These are phyloP conservation scores for Leptonema lineaticorne DNA, from an alignment of 1,140 invertebrate species.

Conservation along the genomic window DNA sequence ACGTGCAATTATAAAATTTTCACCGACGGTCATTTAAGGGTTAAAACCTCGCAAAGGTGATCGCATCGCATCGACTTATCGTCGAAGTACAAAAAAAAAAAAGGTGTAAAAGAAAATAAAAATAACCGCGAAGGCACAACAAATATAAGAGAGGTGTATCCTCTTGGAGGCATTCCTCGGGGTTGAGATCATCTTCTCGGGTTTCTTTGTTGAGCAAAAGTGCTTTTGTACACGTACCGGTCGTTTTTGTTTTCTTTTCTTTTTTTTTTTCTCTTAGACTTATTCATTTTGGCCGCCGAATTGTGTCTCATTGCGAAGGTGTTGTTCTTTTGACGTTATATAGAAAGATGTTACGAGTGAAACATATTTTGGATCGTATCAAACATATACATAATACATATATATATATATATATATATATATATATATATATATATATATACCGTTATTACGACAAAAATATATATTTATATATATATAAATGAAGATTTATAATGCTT, in stretches of 20 bases:
- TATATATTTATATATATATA: too few species aligned
- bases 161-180: conserved; percentile 25
- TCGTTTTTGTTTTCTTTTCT: not conserved
- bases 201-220: conserved; percentile 19
- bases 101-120: too few species aligned
- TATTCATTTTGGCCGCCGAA: too few species aligned
- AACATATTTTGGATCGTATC: too few species aligned
- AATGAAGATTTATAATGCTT: too few species aligned
- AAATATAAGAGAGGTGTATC: conserved; percentile 20
- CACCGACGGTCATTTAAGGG: conserved; percentile 14
- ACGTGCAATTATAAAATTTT: not conserved
- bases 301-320: not conserved
- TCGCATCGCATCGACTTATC: conserved; percentile 16
- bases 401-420: too few species aligned
- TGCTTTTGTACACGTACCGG: not conserved
- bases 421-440: too few species aligned
- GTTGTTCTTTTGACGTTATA: not conserved
- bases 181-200: conserved; percentile 28
- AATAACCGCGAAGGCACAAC: conserved; percentile 8
- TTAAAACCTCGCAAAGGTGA: conserved; percentile 1
- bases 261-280: conserved; percentile 2
- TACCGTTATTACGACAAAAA: too few species aligned
- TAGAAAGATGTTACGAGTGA: too few species aligned
- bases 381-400: too few species aligned
- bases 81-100: conserved; percentile 17